Base-by-base conservation (phyloP, 1,140 invertebrate genomes). In the Himalopsyche phryganea region DNA sequence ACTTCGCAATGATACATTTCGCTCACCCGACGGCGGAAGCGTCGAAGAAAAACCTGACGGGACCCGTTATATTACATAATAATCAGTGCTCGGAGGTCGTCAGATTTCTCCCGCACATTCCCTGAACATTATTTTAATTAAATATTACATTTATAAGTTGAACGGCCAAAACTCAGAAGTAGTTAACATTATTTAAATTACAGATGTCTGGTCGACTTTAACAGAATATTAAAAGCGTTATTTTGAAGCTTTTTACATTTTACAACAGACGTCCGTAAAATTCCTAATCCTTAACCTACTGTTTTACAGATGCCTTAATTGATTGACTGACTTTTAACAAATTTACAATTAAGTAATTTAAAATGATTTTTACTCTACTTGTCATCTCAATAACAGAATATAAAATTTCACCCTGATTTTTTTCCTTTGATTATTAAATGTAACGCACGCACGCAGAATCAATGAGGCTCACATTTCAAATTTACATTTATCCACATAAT, bases 191-290 rank as follows among this genome's bases (percentile, higher is more conserved):
- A 57, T 47, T 56, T 42, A 53, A 45, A 56, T 58, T 59, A 56
- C 20, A 60, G 62, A 60, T 64, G 62, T 60, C 62, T 60, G 62
- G 62, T 60, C 62, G 62, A 64, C 62, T 55, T 54, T 18, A 52
- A 58, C 47, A 50, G n/a, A 44, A 50, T 18, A 14, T 44, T 5
- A 47, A 56, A 55, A 28, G 23, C 23, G 9, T 28, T 28, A 28
- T 28, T 9, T 28, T 28, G 23, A 28, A 28, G 23, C 23, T 28
- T 28, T 28, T 28, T 28, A 28, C 23, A 28, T 5, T 28, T 5
- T 5, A 5, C 9, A 28, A 28, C 23, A 28, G 23, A 28, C 9
- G 23, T 28, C 23, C 23, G 23, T 28, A 28, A 28, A n/a, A n/a
- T n/a, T n/a, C n/a, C n/a, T n/a, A n/a, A 28, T 28, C 23, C 23